Percentiles rank a stretch among this genome's conserved stretches.
Conservation (phyloP, 2,113 vertebrate species). For the Takifugu flavidus region DNA sequence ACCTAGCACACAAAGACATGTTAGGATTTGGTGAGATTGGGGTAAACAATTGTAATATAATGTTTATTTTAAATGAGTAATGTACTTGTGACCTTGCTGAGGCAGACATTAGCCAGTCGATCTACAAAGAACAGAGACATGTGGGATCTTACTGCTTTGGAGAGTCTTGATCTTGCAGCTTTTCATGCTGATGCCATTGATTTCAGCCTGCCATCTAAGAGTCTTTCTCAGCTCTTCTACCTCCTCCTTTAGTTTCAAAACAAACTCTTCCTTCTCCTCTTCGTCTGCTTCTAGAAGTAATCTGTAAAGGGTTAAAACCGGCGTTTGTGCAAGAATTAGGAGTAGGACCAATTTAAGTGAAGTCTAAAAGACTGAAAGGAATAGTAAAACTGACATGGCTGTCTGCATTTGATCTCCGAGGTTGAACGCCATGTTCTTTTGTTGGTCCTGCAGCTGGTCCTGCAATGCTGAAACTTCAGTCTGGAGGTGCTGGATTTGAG, state of each 20-base stretch:
- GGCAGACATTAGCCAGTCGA: no score
- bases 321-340: no score
- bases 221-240: constrained; percentile 64
- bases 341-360: not conserved
- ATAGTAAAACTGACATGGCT: constrained; percentile 61
- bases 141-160: constrained; percentile 71
- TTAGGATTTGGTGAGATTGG: not conserved
- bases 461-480: constrained; percentile 72
- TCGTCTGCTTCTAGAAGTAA: constrained; percentile 8
- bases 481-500: constrained; percentile 71
- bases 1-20: constrained; percentile 25
- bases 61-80: not conserved
- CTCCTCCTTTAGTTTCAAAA: constrained; percentile 59
- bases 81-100: no score
- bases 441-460: constrained; percentile 48
- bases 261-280: constrained; percentile 16
- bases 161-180: constrained; percentile 74
- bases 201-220: constrained; percentile 68
- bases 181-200: constrained; percentile 80
- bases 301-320: no score
- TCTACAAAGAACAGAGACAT: not conserved
- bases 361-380: not conserved
- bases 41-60: constrained; percentile 7
- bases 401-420: constrained; percentile 53
- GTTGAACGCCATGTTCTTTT: constrained; percentile 42